Evolutionary conservation across 1,140 invertebrate species (phyloP), one percentile per base, ranked within the genome.

Genomic region (Diabrotica undecimpunctata): DNA sequence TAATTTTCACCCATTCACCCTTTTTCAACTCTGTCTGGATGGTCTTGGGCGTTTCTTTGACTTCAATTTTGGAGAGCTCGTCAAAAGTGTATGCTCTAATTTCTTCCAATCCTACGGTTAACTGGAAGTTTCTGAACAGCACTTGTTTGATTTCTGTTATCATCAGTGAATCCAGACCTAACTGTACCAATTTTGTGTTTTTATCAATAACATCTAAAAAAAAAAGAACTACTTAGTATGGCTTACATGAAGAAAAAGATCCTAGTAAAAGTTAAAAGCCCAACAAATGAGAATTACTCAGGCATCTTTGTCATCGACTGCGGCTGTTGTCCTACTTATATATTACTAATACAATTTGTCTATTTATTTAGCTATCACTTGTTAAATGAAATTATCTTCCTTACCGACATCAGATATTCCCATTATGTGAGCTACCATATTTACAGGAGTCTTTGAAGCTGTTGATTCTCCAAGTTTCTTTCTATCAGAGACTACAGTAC

Each of bases 401-500:
- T 12, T 59, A 67, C 66, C 66, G 39, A 63, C 53, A 54, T 67
- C 55, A 11, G 58, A 64, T 13, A 67, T 61, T 41, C 80, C 81
- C 69, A 89, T 83, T 60, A 89, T 88, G 66, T 84, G 83, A 56
- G 86, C 83, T 5, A 89, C 85, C 14, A 85, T 81, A 68, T 87
- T 85, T 6, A 87, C 64, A 3, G 61, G 59, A n/a, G 52, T 83
- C 68, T 87, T 84, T 66, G 81, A 86, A 14, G 81, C 83, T 62
- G 80, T 83, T 0, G 81, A 82, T 10, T 80, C 80, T 0, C 80
- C 79, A 7, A 82, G 82, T 0, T 78, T 75, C 61, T 82, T 80
- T 77, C 89, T 90, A 71, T 91, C 88, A 5, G 88, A 90, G 1
- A 90, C 85, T 0, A 93, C 89, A 80, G 90, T 90, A 70, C 89